A percentile compares a stretch with the other conserved stretches of the same genome.
Evolutionary conservation across 2,888 invertebrate genomes (phyloP).

Genomic region (Hydraecia micacea): DNA sequence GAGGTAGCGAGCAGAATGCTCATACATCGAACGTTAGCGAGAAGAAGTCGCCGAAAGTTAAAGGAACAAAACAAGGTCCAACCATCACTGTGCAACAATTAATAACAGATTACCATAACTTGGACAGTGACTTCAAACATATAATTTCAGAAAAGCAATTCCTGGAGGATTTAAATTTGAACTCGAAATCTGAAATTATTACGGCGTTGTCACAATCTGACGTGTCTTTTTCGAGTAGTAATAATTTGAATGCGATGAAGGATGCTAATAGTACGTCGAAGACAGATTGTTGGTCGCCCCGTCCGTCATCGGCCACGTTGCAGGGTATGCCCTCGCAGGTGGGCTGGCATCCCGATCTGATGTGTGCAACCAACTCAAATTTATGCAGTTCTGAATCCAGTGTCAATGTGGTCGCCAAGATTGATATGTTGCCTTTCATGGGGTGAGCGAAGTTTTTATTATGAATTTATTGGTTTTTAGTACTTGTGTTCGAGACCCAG

Average conservation of each 20-base stretch:
- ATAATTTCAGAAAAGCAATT: constrained; percentile 63
- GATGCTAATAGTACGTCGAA: constrained; percentile 18
- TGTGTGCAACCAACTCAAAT: constrained; percentile 60
- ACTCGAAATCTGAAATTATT: constrained; percentile 34
- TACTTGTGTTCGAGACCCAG: neutral
- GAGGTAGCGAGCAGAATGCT: neutral
- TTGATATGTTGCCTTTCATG: constrained; percentile 84
- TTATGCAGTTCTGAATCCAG: constrained; percentile 69
- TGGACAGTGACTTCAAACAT: constrained; percentile 41
- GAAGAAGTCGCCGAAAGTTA: constrained; percentile 54
- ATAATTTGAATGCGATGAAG: constrained; percentile 62
- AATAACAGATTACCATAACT: constrained; percentile 69
- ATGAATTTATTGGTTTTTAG: neutral
- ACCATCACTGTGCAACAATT: constrained; percentile 74
- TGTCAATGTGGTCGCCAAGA: constrained; percentile 78
- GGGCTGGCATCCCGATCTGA: constrained; percentile 70
- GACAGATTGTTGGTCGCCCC: neutral
- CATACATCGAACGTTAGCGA: neutral
- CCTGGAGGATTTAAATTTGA: constrained; percentile 50
- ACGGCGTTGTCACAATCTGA: neutral
- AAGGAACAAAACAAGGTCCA: constrained; percentile 52
- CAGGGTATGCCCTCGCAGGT: constrained; percentile 31
- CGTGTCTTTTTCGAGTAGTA: constrained; percentile 73
- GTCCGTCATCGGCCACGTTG: neutral
- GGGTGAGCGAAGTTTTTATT: constrained; percentile 76